Base-by-base conservation (phyloP, 2,113 vertebrate species). In the Seriola rivoliana region DNA sequence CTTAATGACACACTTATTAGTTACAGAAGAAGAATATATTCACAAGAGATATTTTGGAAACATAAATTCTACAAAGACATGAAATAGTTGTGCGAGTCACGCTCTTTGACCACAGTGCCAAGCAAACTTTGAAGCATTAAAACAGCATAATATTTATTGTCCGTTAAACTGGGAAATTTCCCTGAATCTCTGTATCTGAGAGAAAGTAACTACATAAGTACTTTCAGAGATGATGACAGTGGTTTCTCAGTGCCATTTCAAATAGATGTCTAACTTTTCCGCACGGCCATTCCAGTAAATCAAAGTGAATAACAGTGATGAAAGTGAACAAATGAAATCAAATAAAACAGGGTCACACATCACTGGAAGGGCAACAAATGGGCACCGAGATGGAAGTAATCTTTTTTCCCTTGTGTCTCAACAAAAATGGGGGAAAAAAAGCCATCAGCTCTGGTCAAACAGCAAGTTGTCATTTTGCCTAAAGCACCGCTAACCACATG, bases 341-440 rank as follows among this genome's bases (percentile, higher is more conserved):
- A 95, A 95, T 94, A 93, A 94, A 96, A 95, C 91, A 92, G 94
- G 95, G 95, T 95, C 95, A 95, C 92, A 94, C 94, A 94, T 96
- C 95, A 96, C 94, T 95, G 91, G 93, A 94, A 96, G 95, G 94
- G 91, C 93, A 95, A 85, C 85, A 92, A 95, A 96, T 96, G 94
- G 88, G 83, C 92, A 94, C 85, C 92, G 95, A 91, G 91, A 93
- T 93, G 95, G 94, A 96, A 96, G 79, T 95, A 94, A 95, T 94
- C 80, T 90, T 88, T 92, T 69, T 64, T 0, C 66, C 65, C 86
- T 85, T 89, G 90, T 93, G 91, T 94, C 93, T 94, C 88, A 58
- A 89, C 90, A 91, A 85, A 94, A 94, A 94, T 25, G 86, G 77
- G 80, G 80, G 50, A 40, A 65, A 90, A 93, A 93, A 94, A 93